phyloP scores from a whole-genome alignment of 2,888 invertebrate species.

The Hipparchia semele region DNA sequence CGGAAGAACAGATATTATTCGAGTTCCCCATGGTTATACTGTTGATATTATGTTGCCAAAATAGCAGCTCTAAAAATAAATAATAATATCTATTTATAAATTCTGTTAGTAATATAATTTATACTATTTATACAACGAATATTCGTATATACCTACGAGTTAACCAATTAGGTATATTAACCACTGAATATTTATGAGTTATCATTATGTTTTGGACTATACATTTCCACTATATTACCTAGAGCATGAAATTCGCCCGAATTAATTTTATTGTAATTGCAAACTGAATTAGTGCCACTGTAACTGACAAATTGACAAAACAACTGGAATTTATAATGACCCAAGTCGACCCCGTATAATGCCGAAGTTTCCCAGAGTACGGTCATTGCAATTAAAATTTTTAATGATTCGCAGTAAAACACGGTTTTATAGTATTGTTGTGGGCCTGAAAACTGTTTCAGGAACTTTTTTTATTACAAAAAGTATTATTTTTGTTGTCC shows the following conservation, averaged over 20 bases:
- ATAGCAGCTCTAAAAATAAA: too few species aligned
- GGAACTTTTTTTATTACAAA: not conserved
- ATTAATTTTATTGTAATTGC: constrained; percentile 24
- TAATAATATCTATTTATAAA: too few species aligned
- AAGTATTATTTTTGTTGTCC: not conserved
- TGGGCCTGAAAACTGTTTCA: not conserved
- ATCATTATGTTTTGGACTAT: constrained; percentile 10
- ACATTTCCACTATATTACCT: not conserved
- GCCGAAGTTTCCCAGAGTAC: constrained; percentile 4
- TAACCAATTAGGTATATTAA: not conserved
- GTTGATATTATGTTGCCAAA: too few species aligned
- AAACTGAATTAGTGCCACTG: constrained; percentile 24
- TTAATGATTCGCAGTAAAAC: constrained; percentile 14
- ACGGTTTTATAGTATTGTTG: constrained; percentile 9
- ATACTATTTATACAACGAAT: not conserved
- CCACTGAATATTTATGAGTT: not conserved
- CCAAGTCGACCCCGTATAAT: constrained; percentile 8
- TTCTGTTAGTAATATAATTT: too few species aligned
- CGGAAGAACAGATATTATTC: too few species aligned
- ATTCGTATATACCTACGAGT: not conserved
- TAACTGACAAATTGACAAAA: constrained; percentile 28
- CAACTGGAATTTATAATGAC: constrained; percentile 29
- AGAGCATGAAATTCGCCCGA: constrained; percentile 13
- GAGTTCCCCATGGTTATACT: too few species aligned
- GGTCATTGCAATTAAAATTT: constrained; percentile 15